Evolutionary conservation across 2,797 vertebrate species (phyloP).

Genomic region (Silurus lanzhouensis): DNA sequence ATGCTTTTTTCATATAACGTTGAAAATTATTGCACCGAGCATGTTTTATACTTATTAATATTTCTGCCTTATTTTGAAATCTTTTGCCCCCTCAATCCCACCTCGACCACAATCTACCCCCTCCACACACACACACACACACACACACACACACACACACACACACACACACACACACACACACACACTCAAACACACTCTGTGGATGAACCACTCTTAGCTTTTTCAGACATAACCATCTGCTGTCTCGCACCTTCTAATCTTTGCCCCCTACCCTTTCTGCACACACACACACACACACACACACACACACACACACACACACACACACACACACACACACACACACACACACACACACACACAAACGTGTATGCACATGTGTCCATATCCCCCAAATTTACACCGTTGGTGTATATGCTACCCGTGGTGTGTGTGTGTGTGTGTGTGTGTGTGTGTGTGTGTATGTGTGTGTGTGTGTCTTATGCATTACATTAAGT

Average conservation of each 20-base stretch:
- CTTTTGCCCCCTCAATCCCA: slow-evolving; percentile 53
- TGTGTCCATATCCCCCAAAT: slow-evolving; percentile 32
- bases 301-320: slow-evolving; percentile 12
- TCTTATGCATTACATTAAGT: slow-evolving; percentile 35
- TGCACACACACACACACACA: slow-evolving; percentile 48
- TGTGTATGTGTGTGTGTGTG: background rate
- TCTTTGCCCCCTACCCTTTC: slow-evolving; percentile 62
- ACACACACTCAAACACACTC: slow-evolving; percentile 56
- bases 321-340: slow-evolving; percentile 45
- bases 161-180: background rate
- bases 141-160: too few relatives aligned
- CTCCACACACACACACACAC: slow-evolving; percentile 6
- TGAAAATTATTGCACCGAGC: too few relatives aligned
- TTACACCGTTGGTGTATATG: slow-evolving; percentile 40
- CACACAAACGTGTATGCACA: too few relatives aligned
- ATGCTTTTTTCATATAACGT: too few relatives aligned
- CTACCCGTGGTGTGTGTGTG: slow-evolving; percentile 44
- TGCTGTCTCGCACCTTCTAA: slow-evolving; percentile 83
- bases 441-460: slow-evolving; percentile 12
- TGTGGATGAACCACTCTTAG: slow-evolving; percentile 58
- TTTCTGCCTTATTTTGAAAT: slow-evolving; percentile 65
- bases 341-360: slow-evolving; percentile 10
- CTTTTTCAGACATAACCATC: slow-evolving; percentile 79
- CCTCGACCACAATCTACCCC: too few relatives aligned
- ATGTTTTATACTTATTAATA: slow-evolving; percentile 47